Evolutionary conservation across 2,797 vertebrate species (phyloP), one percentile per base, ranked within the genome.

Genomic region (Galaxias olidus): DNA sequence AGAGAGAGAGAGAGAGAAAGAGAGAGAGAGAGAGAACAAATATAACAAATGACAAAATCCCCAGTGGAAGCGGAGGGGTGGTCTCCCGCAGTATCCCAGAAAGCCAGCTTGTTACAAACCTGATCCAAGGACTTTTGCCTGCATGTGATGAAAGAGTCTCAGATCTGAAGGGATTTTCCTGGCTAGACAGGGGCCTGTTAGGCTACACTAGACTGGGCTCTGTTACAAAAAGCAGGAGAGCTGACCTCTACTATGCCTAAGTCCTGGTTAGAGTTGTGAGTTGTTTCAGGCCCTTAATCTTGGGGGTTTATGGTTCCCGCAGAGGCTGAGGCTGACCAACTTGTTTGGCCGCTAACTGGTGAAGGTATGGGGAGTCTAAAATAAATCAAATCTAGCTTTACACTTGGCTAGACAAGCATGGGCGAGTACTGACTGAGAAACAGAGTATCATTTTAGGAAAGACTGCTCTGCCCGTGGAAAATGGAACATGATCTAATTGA

Each of bases 401-500:
- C 30, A 30, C 30, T 9, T 5, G 6, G 12, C 12, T 41, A 8
- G 14, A 18, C 19, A 14, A 13, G n/a, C 20, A 18, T 18, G 17
- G 46, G 9, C 30, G 11, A 62, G 52, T 18, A n/a, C 19, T 8
- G 43, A 45, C 8, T 14, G 40, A 10, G 18, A 46, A 44, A 53
- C 40, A 55, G 9, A 19, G 42, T 12, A 58, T 12, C 19, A 68
- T 68, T 54, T 44, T 44, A 18, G 59, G 57, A 44, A 71, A 43
- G 55, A 4, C 8, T 9, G 17, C 46, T 41, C 59, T 58, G 54
- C 19, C 44, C 19, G 18, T 49, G 40, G 46, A 40, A 42, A 13
- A 40, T 43, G 6, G 54, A 63, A 73, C 50, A 46, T 59, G 51
- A 79, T 74, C 74, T 76, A 70, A 76, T 69, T 50, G 59, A 61